These are phyloP conservation scores for Teleiodes luculella DNA, from an alignment of 2,888 invertebrate genomes.

Conservation along the genomic window DNA sequence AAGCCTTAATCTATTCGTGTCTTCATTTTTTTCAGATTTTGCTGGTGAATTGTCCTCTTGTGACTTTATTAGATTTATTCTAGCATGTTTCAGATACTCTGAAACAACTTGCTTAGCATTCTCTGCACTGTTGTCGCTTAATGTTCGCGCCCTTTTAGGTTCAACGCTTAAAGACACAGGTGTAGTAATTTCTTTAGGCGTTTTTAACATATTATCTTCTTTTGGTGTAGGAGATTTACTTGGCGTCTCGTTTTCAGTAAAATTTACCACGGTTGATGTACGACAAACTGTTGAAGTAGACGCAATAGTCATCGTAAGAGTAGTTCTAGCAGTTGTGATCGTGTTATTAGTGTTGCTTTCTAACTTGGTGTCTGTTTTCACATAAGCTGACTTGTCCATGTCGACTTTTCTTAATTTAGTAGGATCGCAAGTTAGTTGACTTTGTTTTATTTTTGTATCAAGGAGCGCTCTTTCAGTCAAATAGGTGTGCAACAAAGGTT, in stretches of 20 bases:
- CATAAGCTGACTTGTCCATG: slow-evolving; percentile 46
- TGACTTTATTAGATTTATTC: slow-evolving; percentile 62
- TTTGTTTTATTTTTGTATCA: slow-evolving; percentile 85
- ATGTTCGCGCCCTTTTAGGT: slow-evolving; percentile 42
- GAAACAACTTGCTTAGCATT: slow-evolving; percentile 82
- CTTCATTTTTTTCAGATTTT: slow-evolving; percentile 52
- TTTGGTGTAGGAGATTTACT: slow-evolving; percentile 32
- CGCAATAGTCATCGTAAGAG: slow-evolving; percentile 18
- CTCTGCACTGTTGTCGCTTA: slow-evolving; percentile 56
- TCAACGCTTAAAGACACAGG: slow-evolving; percentile 31
- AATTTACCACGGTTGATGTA: slow-evolving; percentile 31
- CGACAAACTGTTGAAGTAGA: slow-evolving; percentile 25
- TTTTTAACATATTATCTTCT: slow-evolving; percentile 40
- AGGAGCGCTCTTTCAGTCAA: slow-evolving; percentile 84
- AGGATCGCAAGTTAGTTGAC: slow-evolving; percentile 69
- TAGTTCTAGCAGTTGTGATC: slow-evolving; percentile 30
- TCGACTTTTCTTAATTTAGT: slow-evolving; percentile 61
- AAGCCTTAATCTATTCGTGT: slow-evolving; percentile 41
- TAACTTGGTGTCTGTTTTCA: slow-evolving; percentile 38
- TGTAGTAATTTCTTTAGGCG: slow-evolving; percentile 25
- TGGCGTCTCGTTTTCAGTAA: slow-evolving; percentile 32
- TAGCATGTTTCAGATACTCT: slow-evolving; percentile 81
- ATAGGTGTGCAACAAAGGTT: slow-evolving; percentile 84
- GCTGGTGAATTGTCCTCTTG: slow-evolving; percentile 54
- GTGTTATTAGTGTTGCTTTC: slow-evolving; percentile 35